A percentile compares a stretch with the other conserved stretches of the same genome.
Conservation (phyloP, 1,140 invertebrate species). For the Drosophila lacertosa region DNA sequence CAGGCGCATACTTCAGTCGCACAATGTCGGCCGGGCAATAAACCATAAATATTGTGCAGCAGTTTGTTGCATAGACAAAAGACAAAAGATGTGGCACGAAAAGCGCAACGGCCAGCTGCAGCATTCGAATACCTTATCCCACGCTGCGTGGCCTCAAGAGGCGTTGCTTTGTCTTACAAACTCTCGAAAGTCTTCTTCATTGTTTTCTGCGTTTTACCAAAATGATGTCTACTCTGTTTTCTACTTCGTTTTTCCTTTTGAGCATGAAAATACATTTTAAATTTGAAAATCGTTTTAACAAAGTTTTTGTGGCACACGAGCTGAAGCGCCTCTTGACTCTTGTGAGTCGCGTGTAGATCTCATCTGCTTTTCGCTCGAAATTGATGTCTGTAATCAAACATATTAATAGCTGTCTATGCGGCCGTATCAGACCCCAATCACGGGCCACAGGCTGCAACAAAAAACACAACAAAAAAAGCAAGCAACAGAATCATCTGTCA, state of each 20-base stretch:
- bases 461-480: neutral
- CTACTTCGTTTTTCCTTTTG: neutral
- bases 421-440: slow-evolving; percentile 67
- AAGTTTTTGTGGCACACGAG: slow-evolving; percentile 40
- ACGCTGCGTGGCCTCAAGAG: slow-evolving; percentile 66
- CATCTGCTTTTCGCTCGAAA: slow-evolving; percentile 40
- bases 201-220: slow-evolving; percentile 1
- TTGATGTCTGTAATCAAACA: slow-evolving; percentile 75
- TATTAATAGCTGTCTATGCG: slow-evolving; percentile 70
- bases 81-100: slow-evolving; percentile 49
- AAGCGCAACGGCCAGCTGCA: slow-evolving; percentile 61
- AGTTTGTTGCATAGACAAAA: slow-evolving; percentile 30
- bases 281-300: slow-evolving; percentile 69
- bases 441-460: slow-evolving; percentile 19
- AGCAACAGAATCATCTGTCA: slow-evolving; percentile 72
- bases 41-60: slow-evolving; percentile 37
- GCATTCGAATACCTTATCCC: slow-evolving; percentile 33
- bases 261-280: slow-evolving; percentile 75
- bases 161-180: slow-evolving; percentile 67
- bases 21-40: slow-evolving; percentile 39
- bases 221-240: too few relatives aligned
- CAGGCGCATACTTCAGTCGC: slow-evolving; percentile 45
- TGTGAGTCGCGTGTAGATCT: neutral
- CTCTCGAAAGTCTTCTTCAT: slow-evolving; percentile 28
- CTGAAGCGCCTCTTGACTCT: slow-evolving; percentile 1